These are phyloP conservation scores for Tiphia femorata DNA, from an alignment of 2,888 invertebrate genomes.

Conservation along the genomic window DNA sequence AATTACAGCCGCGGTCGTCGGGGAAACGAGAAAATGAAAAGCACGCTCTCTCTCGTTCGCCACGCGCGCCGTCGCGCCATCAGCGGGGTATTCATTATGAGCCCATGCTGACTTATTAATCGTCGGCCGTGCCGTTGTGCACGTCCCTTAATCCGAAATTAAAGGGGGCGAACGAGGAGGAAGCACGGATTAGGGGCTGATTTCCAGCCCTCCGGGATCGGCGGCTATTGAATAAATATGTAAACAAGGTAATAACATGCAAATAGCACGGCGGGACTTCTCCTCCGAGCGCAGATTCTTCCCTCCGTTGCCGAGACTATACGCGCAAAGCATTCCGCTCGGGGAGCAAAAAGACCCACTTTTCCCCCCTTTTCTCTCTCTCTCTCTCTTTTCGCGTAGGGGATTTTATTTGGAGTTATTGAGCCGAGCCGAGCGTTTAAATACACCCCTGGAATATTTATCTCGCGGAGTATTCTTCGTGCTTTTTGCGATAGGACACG, in stretches of 20 bases:
- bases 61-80: neutral
- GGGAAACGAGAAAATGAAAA: too few relatives aligned
- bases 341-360: slow-evolving; percentile 6
- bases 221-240: slow-evolving; percentile 52
- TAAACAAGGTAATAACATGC: slow-evolving; percentile 66
- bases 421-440: neutral
- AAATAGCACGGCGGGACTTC: slow-evolving; percentile 56
- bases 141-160: slow-evolving; percentile 49
- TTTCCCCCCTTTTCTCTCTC: neutral
- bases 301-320: slow-evolving; percentile 8
- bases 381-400: neutral
- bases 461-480: too few relatives aligned
- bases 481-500: neutral
- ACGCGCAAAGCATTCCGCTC: neutral
- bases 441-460: neutral
- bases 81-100: slow-evolving; percentile 18
- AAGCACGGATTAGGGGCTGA: slow-evolving; percentile 38
- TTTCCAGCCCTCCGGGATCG: slow-evolving; percentile 34
- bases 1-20: too few relatives aligned
- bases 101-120: slow-evolving; percentile 40
- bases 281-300: slow-evolving; percentile 18
- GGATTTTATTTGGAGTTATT: slow-evolving; percentile 26
- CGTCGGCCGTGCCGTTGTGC: slow-evolving; percentile 23
- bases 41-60: too few relatives aligned
- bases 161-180: slow-evolving; percentile 41